Conservation (phyloP, 2,797 vertebrate species). For the Agapornis canus region DNA sequence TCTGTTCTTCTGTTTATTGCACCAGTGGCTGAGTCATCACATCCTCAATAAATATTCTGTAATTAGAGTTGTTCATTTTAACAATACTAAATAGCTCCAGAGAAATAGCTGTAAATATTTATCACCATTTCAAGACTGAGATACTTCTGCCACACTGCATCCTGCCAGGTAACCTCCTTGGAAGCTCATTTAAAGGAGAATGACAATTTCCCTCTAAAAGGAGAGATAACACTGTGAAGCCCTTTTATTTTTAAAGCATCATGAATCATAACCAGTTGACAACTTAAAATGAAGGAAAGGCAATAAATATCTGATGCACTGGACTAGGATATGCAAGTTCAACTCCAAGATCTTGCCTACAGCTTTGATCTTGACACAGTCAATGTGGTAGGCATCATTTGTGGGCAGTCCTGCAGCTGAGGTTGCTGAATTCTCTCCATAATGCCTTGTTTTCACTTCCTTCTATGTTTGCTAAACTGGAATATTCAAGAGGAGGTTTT, state of each 20-base stretch:
- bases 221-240: not conserved
- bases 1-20: not conserved
- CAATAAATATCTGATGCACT: not conserved
- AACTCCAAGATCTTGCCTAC: not conserved
- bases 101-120: slow-evolving; percentile 19
- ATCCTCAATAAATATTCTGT: slow-evolving; percentile 1
- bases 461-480: not conserved
- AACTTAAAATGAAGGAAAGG: not conserved
- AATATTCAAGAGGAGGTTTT: not conserved
- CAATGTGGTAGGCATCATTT: not conserved
- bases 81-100: slow-evolving; percentile 2
- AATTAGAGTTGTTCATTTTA: slow-evolving; percentile 35
- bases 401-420: not conserved
- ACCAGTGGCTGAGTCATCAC: not conserved
- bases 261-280: not conserved
- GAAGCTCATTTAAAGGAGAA: not conserved
- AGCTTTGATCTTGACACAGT: not conserved
- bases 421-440: not conserved
- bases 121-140: not conserved
- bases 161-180: not conserved
- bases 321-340: not conserved
- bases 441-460: not conserved
- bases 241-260: not conserved
- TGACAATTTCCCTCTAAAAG: not conserved
- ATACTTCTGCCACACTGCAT: not conserved